These are phyloP conservation scores for Papilio dardanus DNA, from an alignment of 1,140 invertebrate genomes.

Conservation along the genomic window DNA sequence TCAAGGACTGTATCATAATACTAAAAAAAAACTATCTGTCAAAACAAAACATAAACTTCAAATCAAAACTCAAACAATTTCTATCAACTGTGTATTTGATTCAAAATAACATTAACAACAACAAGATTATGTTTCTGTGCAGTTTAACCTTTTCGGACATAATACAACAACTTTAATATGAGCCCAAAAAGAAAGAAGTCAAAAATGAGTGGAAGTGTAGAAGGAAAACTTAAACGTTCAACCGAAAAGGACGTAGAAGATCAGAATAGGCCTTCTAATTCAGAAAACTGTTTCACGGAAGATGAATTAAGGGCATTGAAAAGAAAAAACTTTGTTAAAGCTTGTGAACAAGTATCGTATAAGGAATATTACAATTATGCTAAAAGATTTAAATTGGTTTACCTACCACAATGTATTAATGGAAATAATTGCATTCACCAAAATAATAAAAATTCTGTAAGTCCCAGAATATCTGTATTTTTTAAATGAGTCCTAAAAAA, in stretches of 20 bases:
- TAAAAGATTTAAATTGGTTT: slow-evolving; percentile 50
- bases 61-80: neutral
- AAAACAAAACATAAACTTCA: neutral
- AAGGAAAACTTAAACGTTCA: neutral
- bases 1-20: too few relatives aligned
- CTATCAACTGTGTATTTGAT: neutral
- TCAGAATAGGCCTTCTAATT: slow-evolving; percentile 34
- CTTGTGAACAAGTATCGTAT: slow-evolving; percentile 51
- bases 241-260: slow-evolving; percentile 28
- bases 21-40: neutral
- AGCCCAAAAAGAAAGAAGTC: slow-evolving; percentile 45
- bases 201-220: neutral
- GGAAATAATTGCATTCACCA: slow-evolving; percentile 49
- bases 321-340: slow-evolving; percentile 51
- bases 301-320: slow-evolving; percentile 40
- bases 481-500: too few relatives aligned
- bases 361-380: slow-evolving; percentile 46
- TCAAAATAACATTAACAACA: neutral
- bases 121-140: neutral
- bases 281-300: slow-evolving; percentile 26
- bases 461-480: slow-evolving; percentile 25
- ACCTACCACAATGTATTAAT: slow-evolving; percentile 58
- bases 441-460: slow-evolving; percentile 46
- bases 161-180: slow-evolving; percentile 21
- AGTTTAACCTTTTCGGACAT: neutral